Evolutionary conservation across 30 jellyfish, hydroid and myxozoan species (phyloP).

Genomic region (Hydractinia symbiolongicarpus): DNA sequence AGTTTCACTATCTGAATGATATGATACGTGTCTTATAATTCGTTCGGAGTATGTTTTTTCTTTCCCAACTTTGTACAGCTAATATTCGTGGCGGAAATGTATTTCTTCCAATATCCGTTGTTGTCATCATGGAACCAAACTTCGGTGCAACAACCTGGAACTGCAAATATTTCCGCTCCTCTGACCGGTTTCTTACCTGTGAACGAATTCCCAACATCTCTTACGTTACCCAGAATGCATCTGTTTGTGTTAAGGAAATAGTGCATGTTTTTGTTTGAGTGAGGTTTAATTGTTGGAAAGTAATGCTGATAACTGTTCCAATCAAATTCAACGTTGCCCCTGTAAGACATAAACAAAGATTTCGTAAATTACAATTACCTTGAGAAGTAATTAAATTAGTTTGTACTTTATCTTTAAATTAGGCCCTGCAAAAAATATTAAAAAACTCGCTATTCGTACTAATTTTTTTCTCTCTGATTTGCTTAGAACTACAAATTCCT

Average conservation of each 20-base stretch:
- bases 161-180: slow-evolving; percentile 21
- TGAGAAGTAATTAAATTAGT: no score
- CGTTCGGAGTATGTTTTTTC: no score
- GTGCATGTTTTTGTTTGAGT: not conserved
- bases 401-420: no score
- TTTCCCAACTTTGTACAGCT: slow-evolving; percentile 9
- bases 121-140: slow-evolving; percentile 11
- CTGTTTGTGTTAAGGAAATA: slow-evolving; percentile 10
- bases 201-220: slow-evolving; percentile 8
- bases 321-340: slow-evolving; percentile 14
- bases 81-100: not conserved
- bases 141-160: not conserved
- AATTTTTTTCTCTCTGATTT: no score
- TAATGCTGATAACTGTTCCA: slow-evolving; percentile 6
- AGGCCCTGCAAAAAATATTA: no score
- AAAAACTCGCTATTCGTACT: no score
- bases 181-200: not conserved
- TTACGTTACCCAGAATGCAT: slow-evolving; percentile 16
- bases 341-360: not conserved
- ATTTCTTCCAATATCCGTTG: not conserved
- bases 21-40: no score
- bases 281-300: slow-evolving; percentile 8
- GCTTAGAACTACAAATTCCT: no score
- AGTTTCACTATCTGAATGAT: no score
- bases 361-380: no score